Evolutionary conservation across 2,113 vertebrate species (phyloP), one percentile per base, ranked within the genome.

Genomic region (Petroica traversi): DNA sequence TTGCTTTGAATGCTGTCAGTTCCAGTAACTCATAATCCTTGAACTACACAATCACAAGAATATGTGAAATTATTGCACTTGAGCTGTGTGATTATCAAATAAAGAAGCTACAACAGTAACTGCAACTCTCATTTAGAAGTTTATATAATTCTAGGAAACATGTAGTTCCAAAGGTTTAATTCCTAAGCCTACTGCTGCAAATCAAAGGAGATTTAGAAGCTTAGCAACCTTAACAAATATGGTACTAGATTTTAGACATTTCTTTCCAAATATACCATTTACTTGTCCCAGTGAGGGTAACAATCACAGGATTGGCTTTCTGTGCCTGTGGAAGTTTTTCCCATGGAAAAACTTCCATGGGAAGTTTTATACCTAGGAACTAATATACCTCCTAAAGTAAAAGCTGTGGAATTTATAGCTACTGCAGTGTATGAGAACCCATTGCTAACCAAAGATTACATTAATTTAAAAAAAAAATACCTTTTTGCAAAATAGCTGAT

Each of bases 401-500:
- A 78, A 89, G 8, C 12, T 73, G n/a, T 29, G 26, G 12, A 58
- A 41, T 78, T 36, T 55, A 36, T 6, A 64, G 31, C 49, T 73
- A 72, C 5, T 59, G 29, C 41, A 84, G 41, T 80, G 11, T 49
- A 69, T 25, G 16, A 83, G 26, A 62, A 49, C 43, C 20, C 17
- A 36, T 4, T 62, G 16, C 24, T 71, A 43, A 62, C 22, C 6
- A 9, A 31, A 78, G 14, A 49, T 68, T 28, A 52, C 14, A 66
- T 40, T n/a, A 64, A n/a, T 13, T 73, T 4, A 1, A 36, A 5
- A 18, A 5, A 18, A 76, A 76, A 79, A 57, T 97, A 98, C 98
- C 98, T 98, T 98, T 98, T 88, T 98, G 98, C 63, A 98, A 97
- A 96, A 98, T 98, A 40, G 98, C 98, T 80, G 98, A 76, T 80